phyloP scores from a whole-genome alignment of 1,140 invertebrate species.

The Diploscapter pachys region DNA sequence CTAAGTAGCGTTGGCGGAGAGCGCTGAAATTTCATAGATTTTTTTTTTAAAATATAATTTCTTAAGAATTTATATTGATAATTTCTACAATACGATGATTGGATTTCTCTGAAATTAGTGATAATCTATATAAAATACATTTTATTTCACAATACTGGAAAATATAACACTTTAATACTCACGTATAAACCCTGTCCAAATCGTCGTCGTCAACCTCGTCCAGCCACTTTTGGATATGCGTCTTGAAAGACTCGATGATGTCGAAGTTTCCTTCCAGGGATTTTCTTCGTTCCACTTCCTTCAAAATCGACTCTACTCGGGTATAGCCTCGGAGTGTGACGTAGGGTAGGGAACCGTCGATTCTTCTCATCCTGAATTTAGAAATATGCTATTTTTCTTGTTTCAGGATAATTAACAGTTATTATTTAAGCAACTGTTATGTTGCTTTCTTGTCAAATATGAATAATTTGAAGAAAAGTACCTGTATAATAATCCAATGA shows the following conservation, averaged over 20 bases:
- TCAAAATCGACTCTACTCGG: not conserved
- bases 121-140: not conserved
- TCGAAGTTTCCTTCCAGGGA: not conserved
- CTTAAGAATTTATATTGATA: too few relatives aligned
- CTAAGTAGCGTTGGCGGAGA: slow-evolving; percentile 75
- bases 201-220: slow-evolving; percentile 25
- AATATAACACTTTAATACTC: not conserved
- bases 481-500: too few relatives aligned
- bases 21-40: not conserved
- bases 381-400: slow-evolving; percentile 1
- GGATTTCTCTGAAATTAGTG: too few relatives aligned
- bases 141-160: not conserved
- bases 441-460: too few relatives aligned
- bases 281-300: not conserved
- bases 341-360: slow-evolving; percentile 13
- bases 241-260: slow-evolving; percentile 8
- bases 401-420: too few relatives aligned
- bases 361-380: slow-evolving; percentile 7
- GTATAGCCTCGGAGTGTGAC: not conserved
- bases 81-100: too few relatives aligned
- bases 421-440: too few relatives aligned
- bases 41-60: too few relatives aligned
- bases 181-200: slow-evolving; percentile 18
- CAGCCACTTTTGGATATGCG: slow-evolving; percentile 5
- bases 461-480: too few relatives aligned